Percentiles rank a stretch among this genome's conserved stretches.
Evolutionary conservation across 2,797 vertebrate species (phyloP).

Genomic region (Anabacerthia variegaticeps): DNA sequence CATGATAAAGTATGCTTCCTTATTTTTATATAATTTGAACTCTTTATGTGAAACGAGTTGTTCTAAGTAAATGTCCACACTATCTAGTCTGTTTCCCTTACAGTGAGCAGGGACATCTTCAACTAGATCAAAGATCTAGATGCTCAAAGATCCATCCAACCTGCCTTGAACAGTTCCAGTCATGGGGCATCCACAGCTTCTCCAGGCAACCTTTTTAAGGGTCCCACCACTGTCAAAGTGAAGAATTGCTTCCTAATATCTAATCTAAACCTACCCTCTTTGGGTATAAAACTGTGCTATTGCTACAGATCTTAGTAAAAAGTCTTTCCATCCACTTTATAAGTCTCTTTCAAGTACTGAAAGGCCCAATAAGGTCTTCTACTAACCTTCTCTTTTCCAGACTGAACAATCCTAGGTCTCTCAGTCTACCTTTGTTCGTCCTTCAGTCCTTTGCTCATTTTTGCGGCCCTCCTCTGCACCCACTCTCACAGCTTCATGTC

Average conservation of each 20-base stretch:
- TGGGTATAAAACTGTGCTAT: background rate
- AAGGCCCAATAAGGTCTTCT: background rate
- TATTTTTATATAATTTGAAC: background rate
- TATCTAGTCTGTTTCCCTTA: no score
- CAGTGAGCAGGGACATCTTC: rapidly evolving
- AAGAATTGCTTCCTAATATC: background rate
- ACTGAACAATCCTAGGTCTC: background rate
- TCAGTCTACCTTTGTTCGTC: background rate
- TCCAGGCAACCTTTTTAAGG: background rate
- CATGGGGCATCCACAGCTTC: background rate
- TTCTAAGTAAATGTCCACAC: background rate
- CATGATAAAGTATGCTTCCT: background rate
- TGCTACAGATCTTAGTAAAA: background rate
- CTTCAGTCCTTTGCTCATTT: background rate
- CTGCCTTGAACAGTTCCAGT: background rate
- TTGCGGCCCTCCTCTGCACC: background rate
- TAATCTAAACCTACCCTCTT: background rate
- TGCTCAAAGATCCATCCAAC: background rate
- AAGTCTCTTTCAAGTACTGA: background rate
- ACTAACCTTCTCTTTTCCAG: background rate
- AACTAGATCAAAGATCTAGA: no score
- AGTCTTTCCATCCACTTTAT: no score
- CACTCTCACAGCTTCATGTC: background rate
- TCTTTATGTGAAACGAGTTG: background rate
- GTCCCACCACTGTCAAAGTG: background rate